Base-by-base conservation (phyloP, 2,797 vertebrate species). In the Saxicola maurus region DNA sequence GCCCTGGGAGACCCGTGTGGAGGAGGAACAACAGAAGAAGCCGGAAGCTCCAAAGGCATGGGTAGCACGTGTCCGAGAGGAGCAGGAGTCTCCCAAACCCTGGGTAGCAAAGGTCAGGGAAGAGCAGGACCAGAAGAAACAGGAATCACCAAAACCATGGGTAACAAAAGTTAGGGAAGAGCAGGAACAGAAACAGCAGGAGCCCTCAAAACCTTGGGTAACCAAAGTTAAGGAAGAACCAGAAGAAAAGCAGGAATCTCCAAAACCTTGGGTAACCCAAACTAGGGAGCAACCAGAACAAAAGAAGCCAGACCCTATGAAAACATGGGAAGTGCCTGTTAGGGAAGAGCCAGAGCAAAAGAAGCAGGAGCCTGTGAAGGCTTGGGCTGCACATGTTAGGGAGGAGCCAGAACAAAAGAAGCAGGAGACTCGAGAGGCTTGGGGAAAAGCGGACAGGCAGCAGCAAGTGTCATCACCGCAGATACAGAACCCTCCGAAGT, bases 181-280 rank as follows among this genome's bases (percentile, higher is more conserved):
- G 12, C 95, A 95, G 91, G 95, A 91, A 11, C 86, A 94, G 57
- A 90, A 82, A 73, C 97, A 95, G 62, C 95, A 90, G 56, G 98
- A 98, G 73, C 91, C 97, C 30, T 97, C 97, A 2, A 98, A 98
- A 89, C 94, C 97, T 57, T 99, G 98, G 98, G 97, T 97, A 37
- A 89, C 92, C 45, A 95, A 96, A 77, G 53, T 56, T 72, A 96
- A 96, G 87, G 97, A 96, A 96, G 90, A 94, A 85, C 76, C 95
- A 97, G 57, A 92, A 96, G 93, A 96, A 94, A 97, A 96, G 80
- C 94, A 62, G 52, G 98, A 98, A 71, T 96, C 96, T 33, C 95
- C 97, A 11, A 98, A 98, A 83, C 95, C 97, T 59, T 99, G 98
- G 98, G 96, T 98, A 56, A 92, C 93, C 27, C 92, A 96, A 75